Conservation (phyloP, 2,888 invertebrate species). For the Rhagophthalmus giganteus region DNA sequence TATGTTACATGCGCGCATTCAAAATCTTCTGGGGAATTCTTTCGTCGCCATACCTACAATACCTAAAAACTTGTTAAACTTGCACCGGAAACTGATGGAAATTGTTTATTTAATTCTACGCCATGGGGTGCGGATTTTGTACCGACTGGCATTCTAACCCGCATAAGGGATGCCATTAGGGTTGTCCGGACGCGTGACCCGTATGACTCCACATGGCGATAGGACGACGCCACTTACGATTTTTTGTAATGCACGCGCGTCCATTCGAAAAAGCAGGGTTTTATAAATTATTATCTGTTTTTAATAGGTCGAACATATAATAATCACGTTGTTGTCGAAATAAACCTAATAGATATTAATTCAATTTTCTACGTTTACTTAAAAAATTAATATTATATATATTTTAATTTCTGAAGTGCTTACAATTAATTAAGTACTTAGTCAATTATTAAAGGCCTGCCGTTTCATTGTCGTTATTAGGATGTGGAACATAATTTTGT, state of each 20-base stretch:
- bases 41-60: background rate
- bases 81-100: background rate
- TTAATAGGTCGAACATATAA: too few relatives aligned
- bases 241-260: slow-evolving; percentile 8
- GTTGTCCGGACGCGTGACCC: slow-evolving; percentile 36
- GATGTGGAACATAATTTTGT: too few relatives aligned
- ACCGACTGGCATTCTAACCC: slow-evolving; percentile 31
- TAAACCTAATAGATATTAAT: too few relatives aligned
- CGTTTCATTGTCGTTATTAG: too few relatives aligned
- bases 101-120: slow-evolving; percentile 13
- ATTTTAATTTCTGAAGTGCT: too few relatives aligned
- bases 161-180: slow-evolving; percentile 36
- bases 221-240: slow-evolving; percentile 7
- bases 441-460: too few relatives aligned
- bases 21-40: too few relatives aligned
- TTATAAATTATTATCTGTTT: background rate
- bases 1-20: background rate
- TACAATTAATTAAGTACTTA: too few relatives aligned
- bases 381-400: too few relatives aligned
- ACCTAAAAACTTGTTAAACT: background rate
- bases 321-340: too few relatives aligned
- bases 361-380: too few relatives aligned
- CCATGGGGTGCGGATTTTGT: slow-evolving; percentile 21
- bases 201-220: slow-evolving; percentile 34
- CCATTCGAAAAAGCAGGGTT: background rate